phyloP scores from a whole-genome alignment of 2,113 vertebrate genomes.

The Dasyprocta punctata region DNA sequence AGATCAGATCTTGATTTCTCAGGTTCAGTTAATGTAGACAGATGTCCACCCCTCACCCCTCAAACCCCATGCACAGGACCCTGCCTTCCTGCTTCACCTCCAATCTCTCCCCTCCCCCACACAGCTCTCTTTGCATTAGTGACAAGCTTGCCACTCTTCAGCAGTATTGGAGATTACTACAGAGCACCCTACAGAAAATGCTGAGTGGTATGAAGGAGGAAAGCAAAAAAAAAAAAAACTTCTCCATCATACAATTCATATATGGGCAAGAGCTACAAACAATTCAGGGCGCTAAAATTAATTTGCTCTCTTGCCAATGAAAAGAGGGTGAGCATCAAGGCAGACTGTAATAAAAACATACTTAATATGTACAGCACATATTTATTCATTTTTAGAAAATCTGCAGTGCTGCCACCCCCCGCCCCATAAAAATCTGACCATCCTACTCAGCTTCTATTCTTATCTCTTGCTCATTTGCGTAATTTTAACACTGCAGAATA shows the following conservation, averaged over 20 bases:
- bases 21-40: neutral
- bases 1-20: neutral
- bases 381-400: slow-evolving; percentile 81
- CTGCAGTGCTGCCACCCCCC: slow-evolving; percentile 70
- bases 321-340: slow-evolving; percentile 47
- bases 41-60: neutral
- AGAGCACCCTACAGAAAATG: slow-evolving; percentile 56
- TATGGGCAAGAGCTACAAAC: slow-evolving; percentile 56
- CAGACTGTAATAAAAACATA: slow-evolving; percentile 66
- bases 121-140: too few species aligned
- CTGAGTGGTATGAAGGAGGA: slow-evolving; percentile 57
- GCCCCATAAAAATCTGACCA: slow-evolving; percentile 85
- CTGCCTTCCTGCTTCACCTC: too few species aligned
- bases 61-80: fast-evolving
- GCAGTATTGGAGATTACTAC: slow-evolving; percentile 19
- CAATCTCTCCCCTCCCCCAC: neutral
- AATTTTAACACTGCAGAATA: slow-evolving; percentile 87
- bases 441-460: slow-evolving; percentile 87
- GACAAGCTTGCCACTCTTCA: neutral
- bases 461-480: slow-evolving; percentile 85
- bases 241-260: slow-evolving; percentile 38
- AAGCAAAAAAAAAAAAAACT: neutral
- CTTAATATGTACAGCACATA: slow-evolving; percentile 67
- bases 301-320: slow-evolving; percentile 70
- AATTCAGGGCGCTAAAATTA: slow-evolving; percentile 62